Evolutionary conservation across 2,888 invertebrate genomes (phyloP).

Genomic region (Acleris sparsana): DNA sequence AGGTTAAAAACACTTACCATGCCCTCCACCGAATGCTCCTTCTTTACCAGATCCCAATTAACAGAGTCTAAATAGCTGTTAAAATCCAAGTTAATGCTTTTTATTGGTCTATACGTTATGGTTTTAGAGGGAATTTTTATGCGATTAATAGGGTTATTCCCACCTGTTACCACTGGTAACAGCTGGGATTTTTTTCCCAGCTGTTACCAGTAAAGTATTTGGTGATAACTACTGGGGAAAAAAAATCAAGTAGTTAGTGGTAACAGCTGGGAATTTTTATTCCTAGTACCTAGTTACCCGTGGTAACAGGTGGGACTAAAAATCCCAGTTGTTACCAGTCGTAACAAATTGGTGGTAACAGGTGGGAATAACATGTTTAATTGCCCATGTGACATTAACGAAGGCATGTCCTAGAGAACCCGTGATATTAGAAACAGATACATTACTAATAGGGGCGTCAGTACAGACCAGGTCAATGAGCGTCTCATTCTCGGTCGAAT

Average conservation of each 20-base stretch:
- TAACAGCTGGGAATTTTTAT: too few species aligned
- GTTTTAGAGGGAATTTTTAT: not conserved
- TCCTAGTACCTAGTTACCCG: too few species aligned
- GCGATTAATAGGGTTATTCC: too few species aligned
- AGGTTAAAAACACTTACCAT: not conserved
- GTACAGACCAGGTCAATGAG: slow-evolving; percentile 8
- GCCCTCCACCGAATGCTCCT: not conserved
- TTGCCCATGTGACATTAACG: not conserved
- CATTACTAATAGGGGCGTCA: not conserved
- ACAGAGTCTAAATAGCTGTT: not conserved
- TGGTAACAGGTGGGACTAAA: too few species aligned
- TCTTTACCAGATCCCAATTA: not conserved
- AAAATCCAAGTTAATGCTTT: not conserved
- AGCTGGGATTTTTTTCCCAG: too few species aligned
- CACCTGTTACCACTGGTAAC: too few species aligned
- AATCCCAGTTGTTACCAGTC: too few species aligned
- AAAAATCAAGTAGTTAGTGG: too few species aligned
- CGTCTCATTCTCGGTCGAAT: not conserved
- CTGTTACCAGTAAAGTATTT: too few species aligned
- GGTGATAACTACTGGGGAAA: too few species aligned
- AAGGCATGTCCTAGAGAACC: not conserved
- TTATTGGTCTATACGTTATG: not conserved
- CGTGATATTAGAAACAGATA: slow-evolving; percentile 2
- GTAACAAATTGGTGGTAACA: too few species aligned
- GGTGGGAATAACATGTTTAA: too few species aligned